Evolutionary conservation across 2,113 vertebrate genomes (phyloP), one percentile per base, ranked within the genome.

Genomic region (Hydropotes inermis): DNA sequence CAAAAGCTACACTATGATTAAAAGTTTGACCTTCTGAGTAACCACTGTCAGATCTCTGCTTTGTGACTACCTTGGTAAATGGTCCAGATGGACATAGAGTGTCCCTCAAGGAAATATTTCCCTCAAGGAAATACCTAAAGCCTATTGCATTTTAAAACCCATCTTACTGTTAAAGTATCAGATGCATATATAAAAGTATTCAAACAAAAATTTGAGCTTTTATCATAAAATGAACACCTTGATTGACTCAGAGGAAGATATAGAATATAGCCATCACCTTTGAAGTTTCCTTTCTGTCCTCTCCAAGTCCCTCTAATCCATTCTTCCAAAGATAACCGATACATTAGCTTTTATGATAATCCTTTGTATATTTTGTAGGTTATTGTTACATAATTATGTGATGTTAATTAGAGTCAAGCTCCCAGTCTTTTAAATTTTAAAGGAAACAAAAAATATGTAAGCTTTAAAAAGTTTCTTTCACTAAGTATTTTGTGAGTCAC

Each of bases 21-120:
- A 90, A 95, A 97, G 47, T 97, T 94, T 97, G 95, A 97, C 90
- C 92, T 98, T 96, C 64, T 93, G 45, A 47, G 64, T 96, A 96
- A 97, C 94, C 16, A 95, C 12, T 96, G 57, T 90, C 95, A 97
- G 92, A 94, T 94, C 55, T 67, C 60, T 87, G 45, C 25, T 8
- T 21, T 85, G 11, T 33, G 67, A 23, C 3, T 67, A 25, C 12
- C 55, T 78, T 88, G 47, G 57, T 50, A 95, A 95, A 78, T 61
- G 19, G 9, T 9, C 57, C 55, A 64, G 70, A 91, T 81, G 78
- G 52, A 60, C n/a, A 78, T 0, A 28, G 14, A 91, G 7, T 36
- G 47, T 50, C 36, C 3, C 15, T 93, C 25, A 61, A 36, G 19
- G 36, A 92, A 7, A 27, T 7, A 33, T 39, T 50, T 50, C 36